Conservation (phyloP, 2,113 vertebrate species). For the Atrichornis clamosus region DNA sequence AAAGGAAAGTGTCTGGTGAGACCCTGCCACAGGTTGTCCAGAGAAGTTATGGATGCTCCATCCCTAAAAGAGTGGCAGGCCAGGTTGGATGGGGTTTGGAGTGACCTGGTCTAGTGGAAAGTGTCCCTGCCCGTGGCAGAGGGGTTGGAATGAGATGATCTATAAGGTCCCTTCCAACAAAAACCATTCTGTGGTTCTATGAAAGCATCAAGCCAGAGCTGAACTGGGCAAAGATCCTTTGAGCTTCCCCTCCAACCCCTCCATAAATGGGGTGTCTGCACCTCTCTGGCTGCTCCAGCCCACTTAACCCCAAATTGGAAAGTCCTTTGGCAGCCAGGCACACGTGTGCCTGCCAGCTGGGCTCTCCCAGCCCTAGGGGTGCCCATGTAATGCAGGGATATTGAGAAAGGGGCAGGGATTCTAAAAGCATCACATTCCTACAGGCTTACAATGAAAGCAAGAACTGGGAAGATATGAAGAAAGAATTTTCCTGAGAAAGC, state of each 20-base stretch:
- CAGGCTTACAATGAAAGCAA: neutral
- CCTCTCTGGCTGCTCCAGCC: neutral
- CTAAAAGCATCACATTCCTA: rapidly evolving
- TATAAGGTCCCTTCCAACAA: neutral
- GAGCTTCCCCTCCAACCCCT: neutral
- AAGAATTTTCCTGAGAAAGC: neutral
- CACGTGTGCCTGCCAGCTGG: rapidly evolving
- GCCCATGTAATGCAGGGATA: rapidly evolving
- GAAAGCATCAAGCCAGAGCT: neutral
- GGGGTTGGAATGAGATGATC: neutral
- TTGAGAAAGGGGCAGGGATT: neutral
- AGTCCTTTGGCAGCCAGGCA: neutral
- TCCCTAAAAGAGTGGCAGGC: neutral
- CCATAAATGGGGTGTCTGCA: neutral
- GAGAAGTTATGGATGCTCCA: neutral
- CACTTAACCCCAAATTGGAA: neutral
- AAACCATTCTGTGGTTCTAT: neutral
- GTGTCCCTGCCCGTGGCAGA: neutral
- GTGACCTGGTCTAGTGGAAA: neutral
- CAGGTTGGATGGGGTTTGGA: neutral
- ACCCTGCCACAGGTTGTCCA: neutral
- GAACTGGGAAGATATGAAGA: neutral
- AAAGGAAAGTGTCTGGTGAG: neutral
- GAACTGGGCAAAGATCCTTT: neutral
- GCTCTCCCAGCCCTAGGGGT: neutral